phyloP scores from a whole-genome alignment of 2,888 invertebrate species.

The Machimus atricapillus region DNA sequence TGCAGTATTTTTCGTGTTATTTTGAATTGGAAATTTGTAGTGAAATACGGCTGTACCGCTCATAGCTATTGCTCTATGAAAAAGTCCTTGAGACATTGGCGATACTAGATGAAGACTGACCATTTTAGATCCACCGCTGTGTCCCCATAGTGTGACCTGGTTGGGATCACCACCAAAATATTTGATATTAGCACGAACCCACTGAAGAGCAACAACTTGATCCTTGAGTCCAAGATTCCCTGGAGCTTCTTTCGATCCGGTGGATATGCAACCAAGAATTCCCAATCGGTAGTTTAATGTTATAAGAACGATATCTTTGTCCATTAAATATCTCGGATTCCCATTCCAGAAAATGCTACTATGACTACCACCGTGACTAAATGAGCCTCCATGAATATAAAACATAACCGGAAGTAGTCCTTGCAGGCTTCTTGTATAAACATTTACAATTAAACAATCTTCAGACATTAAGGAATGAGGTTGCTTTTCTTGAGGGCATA shows the following conservation, averaged over 20 bases:
- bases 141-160: slow-evolving; percentile 69
- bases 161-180: slow-evolving; percentile 72
- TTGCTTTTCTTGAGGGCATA: too few relatives aligned
- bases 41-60: slow-evolving; percentile 55
- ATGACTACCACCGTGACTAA: background rate
- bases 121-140: slow-evolving; percentile 64
- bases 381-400: too few relatives aligned
- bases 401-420: too few relatives aligned
- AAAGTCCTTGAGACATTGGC: slow-evolving; percentile 70
- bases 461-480: too few relatives aligned
- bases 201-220: slow-evolving; percentile 70
- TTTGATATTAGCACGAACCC: slow-evolving; percentile 70
- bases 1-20: slow-evolving; percentile 69
- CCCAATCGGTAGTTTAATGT: slow-evolving; percentile 58
- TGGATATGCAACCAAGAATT: slow-evolving; percentile 66
- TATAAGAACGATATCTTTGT: slow-evolving; percentile 56
- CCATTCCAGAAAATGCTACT: slow-evolving; percentile 48
- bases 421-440: too few relatives aligned
- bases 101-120: slow-evolving; percentile 67
- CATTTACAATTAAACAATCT: too few relatives aligned
- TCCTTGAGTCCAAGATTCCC: slow-evolving; percentile 61
- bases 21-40: slow-evolving; percentile 57
- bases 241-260: slow-evolving; percentile 68
- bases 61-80: slow-evolving; percentile 52
- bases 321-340: slow-evolving; percentile 55